A percentile compares a stretch with the other conserved stretches of the same genome.
Evolutionary conservation across 2,888 invertebrate species (phyloP).

Genomic region (Acanthosepion lycidas): DNA sequence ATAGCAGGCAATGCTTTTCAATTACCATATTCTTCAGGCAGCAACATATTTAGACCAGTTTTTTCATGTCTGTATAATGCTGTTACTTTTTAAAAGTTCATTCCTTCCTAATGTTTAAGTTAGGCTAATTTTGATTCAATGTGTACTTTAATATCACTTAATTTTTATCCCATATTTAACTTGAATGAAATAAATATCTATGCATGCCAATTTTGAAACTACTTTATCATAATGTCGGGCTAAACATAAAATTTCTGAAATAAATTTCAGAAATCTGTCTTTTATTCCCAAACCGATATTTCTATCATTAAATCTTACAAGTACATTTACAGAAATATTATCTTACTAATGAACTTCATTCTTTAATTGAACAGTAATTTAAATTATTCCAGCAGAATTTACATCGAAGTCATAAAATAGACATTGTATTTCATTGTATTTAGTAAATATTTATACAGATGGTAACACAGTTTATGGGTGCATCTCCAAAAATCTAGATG

Average conservation of each 20-base stretch:
- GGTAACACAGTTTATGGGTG: no score
- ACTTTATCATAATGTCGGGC: background rate
- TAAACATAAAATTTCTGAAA: background rate
- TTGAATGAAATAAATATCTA: constrained; percentile 3
- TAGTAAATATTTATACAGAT: no score
- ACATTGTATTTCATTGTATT: no score
- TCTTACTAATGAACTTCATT: background rate
- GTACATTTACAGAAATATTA: background rate
- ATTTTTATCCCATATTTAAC: background rate
- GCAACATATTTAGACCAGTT: background rate
- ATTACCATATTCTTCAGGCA: constrained; percentile 33
- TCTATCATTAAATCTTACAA: background rate
- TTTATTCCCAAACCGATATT: background rate
- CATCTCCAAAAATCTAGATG: no score
- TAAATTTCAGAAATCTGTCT: background rate
- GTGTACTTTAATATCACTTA: background rate
- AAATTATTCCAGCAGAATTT: no score
- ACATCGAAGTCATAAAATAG: no score
- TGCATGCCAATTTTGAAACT: background rate
- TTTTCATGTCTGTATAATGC: background rate
- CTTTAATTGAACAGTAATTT: background rate
- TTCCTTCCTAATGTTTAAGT: background rate
- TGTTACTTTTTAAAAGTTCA: background rate
- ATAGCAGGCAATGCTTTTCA: background rate
- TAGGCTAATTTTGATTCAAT: background rate